Evolutionary conservation across 1,140 invertebrate genomes (phyloP), one percentile per base, ranked within the genome.

Genomic region (Phocides pigmalion): DNA sequence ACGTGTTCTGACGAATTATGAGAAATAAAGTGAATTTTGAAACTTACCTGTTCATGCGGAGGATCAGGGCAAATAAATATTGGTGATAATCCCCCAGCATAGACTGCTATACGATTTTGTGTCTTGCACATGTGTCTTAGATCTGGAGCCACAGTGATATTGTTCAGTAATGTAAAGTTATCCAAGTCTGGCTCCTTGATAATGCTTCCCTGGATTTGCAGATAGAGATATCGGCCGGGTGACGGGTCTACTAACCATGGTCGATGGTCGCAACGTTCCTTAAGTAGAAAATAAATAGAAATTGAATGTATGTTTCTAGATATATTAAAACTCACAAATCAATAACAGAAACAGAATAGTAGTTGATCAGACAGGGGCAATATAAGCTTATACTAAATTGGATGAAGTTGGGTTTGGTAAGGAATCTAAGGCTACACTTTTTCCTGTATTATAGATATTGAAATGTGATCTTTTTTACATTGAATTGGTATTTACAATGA

Each of bases 181-280:
- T 92, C 90, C 20, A 92, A 69, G 12, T 87, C 82, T 0, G 91
- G 89, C 51, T 92, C 91, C 46, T 89, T 93, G 78, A 96, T 93
- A 14, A 94, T 87, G 14, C 92, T 91, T 0, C 95, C 95, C 41
- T 92, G 93, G 37, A 95, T 92, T 84, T 95, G 95, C 3, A 96
- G 93, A 84, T 96, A 96, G 0, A 96, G 89, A 70, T 94, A 96
- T 20, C 93, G 93, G 3, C 93, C 93, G 2, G 94, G 92, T 0
- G 94, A 94, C 1, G 96, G 96, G 56, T 96, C 95, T 62, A 97
- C 95, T n/a, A 97, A 87, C 94, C 95, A 96, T 0, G 96, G 96
- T 64, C 95, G 93, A 17, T 93, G 93, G 65, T 96, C 94, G 70
- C 96, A 97, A 54, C 95, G 95, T 70, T 94, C 93, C 96, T 97